Evolutionary conservation across 2,113 vertebrate genomes (phyloP).

Genomic region (Uria lomvia): DNA sequence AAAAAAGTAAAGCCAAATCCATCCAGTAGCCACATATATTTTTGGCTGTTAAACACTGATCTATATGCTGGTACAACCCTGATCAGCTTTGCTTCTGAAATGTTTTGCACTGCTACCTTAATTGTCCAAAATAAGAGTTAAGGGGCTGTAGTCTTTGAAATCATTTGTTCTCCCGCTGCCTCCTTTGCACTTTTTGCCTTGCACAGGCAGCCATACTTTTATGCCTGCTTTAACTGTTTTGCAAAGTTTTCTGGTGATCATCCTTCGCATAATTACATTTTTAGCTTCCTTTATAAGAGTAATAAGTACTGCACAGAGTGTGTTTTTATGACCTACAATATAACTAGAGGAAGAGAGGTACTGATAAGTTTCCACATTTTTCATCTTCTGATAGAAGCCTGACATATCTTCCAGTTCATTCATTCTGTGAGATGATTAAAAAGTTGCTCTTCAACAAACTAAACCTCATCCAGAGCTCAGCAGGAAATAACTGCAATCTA

Average conservation of each 20-base stretch:
- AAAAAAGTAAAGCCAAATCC: not conserved
- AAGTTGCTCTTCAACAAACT: constrained; percentile 58
- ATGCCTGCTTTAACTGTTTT: not conserved
- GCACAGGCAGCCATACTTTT: not conserved
- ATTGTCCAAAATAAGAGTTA: not conserved
- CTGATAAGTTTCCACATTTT: constrained; percentile 53
- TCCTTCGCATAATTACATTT: constrained; percentile 31
- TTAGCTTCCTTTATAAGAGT: not conserved
- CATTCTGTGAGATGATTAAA: constrained; percentile 59
- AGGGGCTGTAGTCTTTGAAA: not conserved
- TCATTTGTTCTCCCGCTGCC: not conserved
- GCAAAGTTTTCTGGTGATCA: constrained; percentile 7
- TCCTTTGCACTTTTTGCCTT: not conserved
- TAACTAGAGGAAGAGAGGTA: not conserved
- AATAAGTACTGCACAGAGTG: not conserved
- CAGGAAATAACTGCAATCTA: constrained; percentile 58
- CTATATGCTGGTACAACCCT: not conserved
- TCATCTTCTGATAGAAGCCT: constrained; percentile 48
- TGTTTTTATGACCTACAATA: not conserved
- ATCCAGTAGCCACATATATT: not conserved
- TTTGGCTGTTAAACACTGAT: not conserved
- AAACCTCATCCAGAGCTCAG: constrained; percentile 46
- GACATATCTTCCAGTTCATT: constrained; percentile 35
- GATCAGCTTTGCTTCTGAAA: not conserved
- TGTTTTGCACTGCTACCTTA: not conserved